phyloP scores from a whole-genome alignment of 1,140 invertebrate species.

The Cydia splendana region DNA sequence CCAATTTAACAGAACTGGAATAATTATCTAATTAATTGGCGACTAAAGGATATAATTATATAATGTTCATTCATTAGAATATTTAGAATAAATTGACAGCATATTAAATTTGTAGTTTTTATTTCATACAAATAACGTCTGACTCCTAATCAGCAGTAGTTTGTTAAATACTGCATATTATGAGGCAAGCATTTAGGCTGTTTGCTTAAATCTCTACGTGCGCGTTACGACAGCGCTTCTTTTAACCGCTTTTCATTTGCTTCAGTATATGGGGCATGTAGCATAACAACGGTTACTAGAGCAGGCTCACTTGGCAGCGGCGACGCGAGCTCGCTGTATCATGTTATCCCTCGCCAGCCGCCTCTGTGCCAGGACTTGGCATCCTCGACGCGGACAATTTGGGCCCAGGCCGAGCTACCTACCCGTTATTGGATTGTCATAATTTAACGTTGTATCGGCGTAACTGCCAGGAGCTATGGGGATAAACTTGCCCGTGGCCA shows the following conservation, averaged over 20 bases:
- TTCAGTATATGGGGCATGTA: constrained; percentile 23
- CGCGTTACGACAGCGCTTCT: not conserved
- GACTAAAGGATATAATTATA: too few relatives aligned
- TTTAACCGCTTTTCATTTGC: constrained; percentile 8
- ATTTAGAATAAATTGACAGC: too few relatives aligned
- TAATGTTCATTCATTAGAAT: too few relatives aligned
- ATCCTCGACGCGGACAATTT: constrained; percentile 65
- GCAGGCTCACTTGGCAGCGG: constrained; percentile 24
- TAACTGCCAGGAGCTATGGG: constrained; percentile 47
- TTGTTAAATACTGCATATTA: not conserved
- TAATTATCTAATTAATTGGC: too few relatives aligned
- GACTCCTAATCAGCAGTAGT: not conserved
- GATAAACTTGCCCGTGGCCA: constrained; percentile 46
- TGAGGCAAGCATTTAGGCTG: not conserved
- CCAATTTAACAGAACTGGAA: too few relatives aligned
- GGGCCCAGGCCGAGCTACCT: constrained; percentile 62
- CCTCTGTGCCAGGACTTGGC: constrained; percentile 66
- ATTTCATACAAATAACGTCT: not conserved
- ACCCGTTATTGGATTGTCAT: constrained; percentile 71
- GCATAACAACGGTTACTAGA: constrained; percentile 8
- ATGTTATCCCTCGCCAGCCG: constrained; percentile 37
- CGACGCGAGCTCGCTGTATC: constrained; percentile 29
- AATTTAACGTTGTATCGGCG: constrained; percentile 66
- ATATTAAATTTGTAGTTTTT: not conserved
- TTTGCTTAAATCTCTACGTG: not conserved